Conservation (phyloP, 1,140 invertebrate species). For the Heliconius melpomene region DNA sequence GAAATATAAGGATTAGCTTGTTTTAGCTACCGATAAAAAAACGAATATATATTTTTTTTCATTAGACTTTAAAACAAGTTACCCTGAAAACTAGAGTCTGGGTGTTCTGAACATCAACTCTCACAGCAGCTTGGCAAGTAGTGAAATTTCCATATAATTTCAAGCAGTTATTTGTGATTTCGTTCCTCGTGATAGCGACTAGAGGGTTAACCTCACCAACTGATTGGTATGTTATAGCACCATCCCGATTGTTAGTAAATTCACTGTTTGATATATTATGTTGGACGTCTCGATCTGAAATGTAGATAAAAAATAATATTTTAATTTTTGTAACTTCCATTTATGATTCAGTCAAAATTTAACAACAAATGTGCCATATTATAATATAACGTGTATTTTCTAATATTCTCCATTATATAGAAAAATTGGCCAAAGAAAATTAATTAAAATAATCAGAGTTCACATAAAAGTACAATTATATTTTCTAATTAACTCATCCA, state of each 20-base stretch:
- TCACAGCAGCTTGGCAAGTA: constrained; percentile 90
- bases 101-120: constrained; percentile 96
- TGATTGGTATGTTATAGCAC: constrained; percentile 92
- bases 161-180: constrained; percentile 93
- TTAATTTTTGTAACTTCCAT: neutral
- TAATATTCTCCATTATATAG: no score
- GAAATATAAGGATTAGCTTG: no score
- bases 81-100: constrained; percentile 93
- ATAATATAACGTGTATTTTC: neutral
- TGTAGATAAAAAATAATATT: constrained; percentile 21
- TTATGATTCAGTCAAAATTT: no score
- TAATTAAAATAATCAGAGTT: no score
- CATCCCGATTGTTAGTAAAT: constrained; percentile 92
- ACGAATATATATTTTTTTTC: no score
- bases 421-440: no score
- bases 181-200: constrained; percentile 93
- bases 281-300: constrained; percentile 92
- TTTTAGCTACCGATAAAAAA: no score
- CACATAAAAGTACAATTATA: no score
- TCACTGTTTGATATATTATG: constrained; percentile 95
- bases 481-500: no score
- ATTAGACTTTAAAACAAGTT: constrained; percentile 50
- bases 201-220: constrained; percentile 98
- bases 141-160: constrained; percentile 97
- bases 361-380: no score